Base-by-base conservation (phyloP, 2,888 invertebrate genomes). In the Thymelicus sylvestris region DNA sequence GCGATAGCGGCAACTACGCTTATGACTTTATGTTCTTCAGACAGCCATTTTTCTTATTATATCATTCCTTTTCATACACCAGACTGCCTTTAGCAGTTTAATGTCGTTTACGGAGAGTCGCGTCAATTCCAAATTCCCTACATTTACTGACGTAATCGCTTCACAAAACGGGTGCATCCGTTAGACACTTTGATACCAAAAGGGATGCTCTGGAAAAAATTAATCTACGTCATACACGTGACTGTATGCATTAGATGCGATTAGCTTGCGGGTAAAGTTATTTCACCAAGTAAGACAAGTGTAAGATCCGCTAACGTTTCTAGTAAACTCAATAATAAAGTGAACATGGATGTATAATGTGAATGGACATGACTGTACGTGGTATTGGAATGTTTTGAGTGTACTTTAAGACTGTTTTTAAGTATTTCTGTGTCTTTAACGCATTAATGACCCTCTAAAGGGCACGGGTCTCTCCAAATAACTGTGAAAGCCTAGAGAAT, bases 301-400 rank as follows among this genome's bases (percentile, higher is more conserved):
- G 81, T 81, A 79, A 86, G 86, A 87, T 91, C 89, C 89, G 89
- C 80, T 79, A 86, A 79, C 82, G 78, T 81, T 91, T 90, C 89
- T 76, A 87, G 86, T 81, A 77, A 88, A 81, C 80, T 77, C 75
- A 78, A 81, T 87, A 83, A 85, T 85, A 78, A 82, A 81, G 78
- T 59, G 8, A 13, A 64, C 57, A n/a, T 13, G 59, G 69, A 69
- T 63, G 12, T 59, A 41, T 39, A 38, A 15, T 8, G 7, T 0
- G 55, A 47, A 57, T 69, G 64, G 69, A 69, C 0, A 48, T 48
- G 59, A 7, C 38, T 39, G 59, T 10, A 12, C 12, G 44, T 44
- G 44, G 2, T 31, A 7, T 15, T 52, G 8, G 19, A 15, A 19
- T 52, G 52, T 52, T 52, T 52, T 19, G 52, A 52, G 52, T 19